Base-by-base conservation (phyloP, 2,888 invertebrate species). In the Dioctria rufipes region DNA sequence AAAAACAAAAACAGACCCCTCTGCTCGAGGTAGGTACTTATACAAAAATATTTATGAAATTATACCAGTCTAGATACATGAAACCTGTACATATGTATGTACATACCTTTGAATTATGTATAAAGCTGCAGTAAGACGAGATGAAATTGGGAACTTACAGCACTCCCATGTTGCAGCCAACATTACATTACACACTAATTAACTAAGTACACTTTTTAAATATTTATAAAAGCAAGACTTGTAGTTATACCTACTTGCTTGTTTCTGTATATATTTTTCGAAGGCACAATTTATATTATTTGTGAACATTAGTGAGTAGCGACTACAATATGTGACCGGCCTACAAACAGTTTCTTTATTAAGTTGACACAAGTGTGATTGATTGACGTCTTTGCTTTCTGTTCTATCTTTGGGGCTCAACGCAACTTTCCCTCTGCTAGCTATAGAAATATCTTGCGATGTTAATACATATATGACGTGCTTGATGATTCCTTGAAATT, bases 331-430 rank as follows among this genome's bases (percentile, higher is more conserved):
- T 69, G 49, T 69, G 25, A 46, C 49, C n/a, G 25, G 37, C 69
- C 37, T 51, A 49, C 69, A 69, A 25, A 51, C 69, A 69, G 39
- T 5, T 39, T 69, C 69, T 37, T 69, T 51, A 39, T 51, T 11
- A 5, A 39, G 69, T 69, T 69, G 49, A 51, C 69, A 69, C 69
- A 69, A 69, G 69, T 69, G 69, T 69, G 5, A 51, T 37, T 11
- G 69, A 69, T 46, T 69, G 69, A 69, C 51, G 69, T 39, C 51
- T 51, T 25, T 13, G 11, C 39, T 39, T 49, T 69, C 39, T n/a
- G 51, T 39, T 69, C 69, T 69, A 51, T 69, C 51, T 69, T 69
- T 69, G 69, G 6, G 37, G 8, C 51, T 51, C 51, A 25, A 0
- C 25, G 25, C 51, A 69, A 51, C 39, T 49, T 46, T 69, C 51